Evolutionary conservation across 2,113 vertebrate species (phyloP).

Genomic region (Herpetotheres cachinnans): DNA sequence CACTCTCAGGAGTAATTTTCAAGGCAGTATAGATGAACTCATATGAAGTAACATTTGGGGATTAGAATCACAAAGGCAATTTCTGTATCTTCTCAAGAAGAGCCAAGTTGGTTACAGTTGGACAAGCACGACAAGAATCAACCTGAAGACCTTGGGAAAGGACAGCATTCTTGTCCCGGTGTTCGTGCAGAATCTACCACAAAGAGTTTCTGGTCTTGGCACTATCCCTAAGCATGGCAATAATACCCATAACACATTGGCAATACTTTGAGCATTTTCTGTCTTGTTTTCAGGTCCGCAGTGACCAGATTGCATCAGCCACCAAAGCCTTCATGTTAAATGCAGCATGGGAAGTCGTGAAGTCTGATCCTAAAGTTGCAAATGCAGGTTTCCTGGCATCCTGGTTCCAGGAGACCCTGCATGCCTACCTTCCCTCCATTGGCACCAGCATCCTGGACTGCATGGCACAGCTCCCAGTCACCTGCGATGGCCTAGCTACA

Average conservation of each 20-base stretch:
- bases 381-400: not conserved
- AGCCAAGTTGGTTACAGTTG: not conserved
- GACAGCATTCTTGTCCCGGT: not conserved
- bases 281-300: not conserved
- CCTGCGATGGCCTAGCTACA: constrained; percentile 5
- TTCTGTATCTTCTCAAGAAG: not conserved
- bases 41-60: not conserved
- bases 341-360: constrained; percentile 16
- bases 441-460: not conserved
- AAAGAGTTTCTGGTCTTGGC: not conserved
- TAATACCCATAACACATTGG: not conserved
- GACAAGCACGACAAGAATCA: not conserved
- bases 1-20: not conserved
- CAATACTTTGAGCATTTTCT: not conserved
- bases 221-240: not conserved
- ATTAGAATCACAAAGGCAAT: not conserved
- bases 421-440: not conserved
- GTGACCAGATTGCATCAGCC: not conserved
- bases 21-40: not conserved
- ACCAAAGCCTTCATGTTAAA: constrained; percentile 6
- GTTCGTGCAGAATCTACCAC: not conserved
- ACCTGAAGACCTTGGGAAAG: not conserved
- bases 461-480: not conserved
- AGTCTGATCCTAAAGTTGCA: not conserved
- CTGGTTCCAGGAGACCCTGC: constrained; percentile 37